These are phyloP conservation scores for Scaptomyza montana DNA, from an alignment of 1,140 invertebrate genomes.

Conservation along the genomic window DNA sequence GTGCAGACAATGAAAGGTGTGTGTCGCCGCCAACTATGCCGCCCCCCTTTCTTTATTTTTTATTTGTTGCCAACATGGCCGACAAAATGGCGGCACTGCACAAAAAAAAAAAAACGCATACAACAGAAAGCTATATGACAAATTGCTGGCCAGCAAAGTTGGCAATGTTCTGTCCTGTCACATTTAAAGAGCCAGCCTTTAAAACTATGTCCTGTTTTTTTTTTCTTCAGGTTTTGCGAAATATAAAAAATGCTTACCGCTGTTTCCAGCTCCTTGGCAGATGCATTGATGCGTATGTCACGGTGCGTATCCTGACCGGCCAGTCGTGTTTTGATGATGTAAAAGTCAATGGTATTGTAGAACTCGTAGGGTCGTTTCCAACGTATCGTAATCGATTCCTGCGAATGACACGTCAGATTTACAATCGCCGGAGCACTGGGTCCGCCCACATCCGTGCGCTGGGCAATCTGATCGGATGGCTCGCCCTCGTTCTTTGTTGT, in stretches of 20 bases:
- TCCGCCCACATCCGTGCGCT: slow-evolving; percentile 91
- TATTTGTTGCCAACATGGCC: slow-evolving; percentile 8
- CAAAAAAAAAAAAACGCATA: background rate
- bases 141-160: slow-evolving; percentile 24
- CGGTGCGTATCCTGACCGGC: slow-evolving; percentile 86
- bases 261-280: slow-evolving; percentile 86
- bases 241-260: slow-evolving; percentile 84
- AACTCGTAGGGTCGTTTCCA: slow-evolving; percentile 91
- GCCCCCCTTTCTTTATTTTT: background rate
- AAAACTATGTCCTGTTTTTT: slow-evolving; percentile 1
- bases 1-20: slow-evolving; percentile 24
- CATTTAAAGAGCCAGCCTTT: background rate
- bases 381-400: slow-evolving; percentile 90
- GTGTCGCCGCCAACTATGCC: slow-evolving; percentile 4
- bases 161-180: background rate
- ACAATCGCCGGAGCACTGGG: slow-evolving; percentile 91
- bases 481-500: slow-evolving; percentile 90
- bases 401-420: slow-evolving; percentile 91
- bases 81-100: slow-evolving; percentile 21
- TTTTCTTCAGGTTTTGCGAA: too few species aligned
- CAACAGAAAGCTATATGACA: slow-evolving; percentile 8
- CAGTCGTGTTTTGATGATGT: slow-evolving; percentile 89
- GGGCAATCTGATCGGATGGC: slow-evolving; percentile 88
- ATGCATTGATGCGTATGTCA: slow-evolving; percentile 87
- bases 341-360: slow-evolving; percentile 91